Conservation (phyloP, 2,113 vertebrate species). For the Lagopus leucura region DNA sequence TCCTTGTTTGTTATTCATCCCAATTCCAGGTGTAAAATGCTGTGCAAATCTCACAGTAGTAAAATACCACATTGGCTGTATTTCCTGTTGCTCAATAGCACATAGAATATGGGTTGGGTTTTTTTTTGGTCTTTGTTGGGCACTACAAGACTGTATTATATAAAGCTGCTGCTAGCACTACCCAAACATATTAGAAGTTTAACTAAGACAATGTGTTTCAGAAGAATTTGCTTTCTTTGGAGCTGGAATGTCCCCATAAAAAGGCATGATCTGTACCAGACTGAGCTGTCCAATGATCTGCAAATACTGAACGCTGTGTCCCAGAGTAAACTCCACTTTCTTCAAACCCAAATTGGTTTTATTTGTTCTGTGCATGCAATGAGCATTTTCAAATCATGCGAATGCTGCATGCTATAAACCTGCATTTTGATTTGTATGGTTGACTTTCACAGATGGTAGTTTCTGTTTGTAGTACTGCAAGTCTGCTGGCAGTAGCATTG, state of each 20-base stretch:
- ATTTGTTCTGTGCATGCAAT: conserved; percentile 47
- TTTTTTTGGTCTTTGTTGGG: background rate
- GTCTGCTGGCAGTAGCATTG: background rate
- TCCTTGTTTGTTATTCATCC: background rate
- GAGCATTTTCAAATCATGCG: conserved; percentile 17
- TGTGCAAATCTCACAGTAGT: background rate
- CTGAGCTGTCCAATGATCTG: conserved; percentile 53
- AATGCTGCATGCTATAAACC: conserved; percentile 15
- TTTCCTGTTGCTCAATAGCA: conserved; percentile 32
- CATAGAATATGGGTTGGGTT: background rate
- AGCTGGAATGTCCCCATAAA: conserved; percentile 80
- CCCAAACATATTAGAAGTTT: conserved; percentile 77
- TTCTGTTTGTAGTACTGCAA: background rate
- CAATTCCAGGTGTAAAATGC: background rate
- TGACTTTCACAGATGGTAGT: conserved; percentile 3
- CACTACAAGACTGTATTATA: conserved; percentile 47
- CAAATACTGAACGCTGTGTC: conserved; percentile 49
- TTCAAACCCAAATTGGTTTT: conserved; percentile 62
- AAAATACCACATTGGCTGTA: background rate
- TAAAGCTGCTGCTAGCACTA: conserved; percentile 71
- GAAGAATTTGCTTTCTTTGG: conserved; percentile 77
- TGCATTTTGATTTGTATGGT: background rate
- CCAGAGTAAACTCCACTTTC: conserved; percentile 68
- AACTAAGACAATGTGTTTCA: conserved; percentile 78
- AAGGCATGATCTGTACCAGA: conserved; percentile 73